phyloP scores from a whole-genome alignment of 2,888 invertebrate species.

The Parapristionchus giblindavisi region DNA sequence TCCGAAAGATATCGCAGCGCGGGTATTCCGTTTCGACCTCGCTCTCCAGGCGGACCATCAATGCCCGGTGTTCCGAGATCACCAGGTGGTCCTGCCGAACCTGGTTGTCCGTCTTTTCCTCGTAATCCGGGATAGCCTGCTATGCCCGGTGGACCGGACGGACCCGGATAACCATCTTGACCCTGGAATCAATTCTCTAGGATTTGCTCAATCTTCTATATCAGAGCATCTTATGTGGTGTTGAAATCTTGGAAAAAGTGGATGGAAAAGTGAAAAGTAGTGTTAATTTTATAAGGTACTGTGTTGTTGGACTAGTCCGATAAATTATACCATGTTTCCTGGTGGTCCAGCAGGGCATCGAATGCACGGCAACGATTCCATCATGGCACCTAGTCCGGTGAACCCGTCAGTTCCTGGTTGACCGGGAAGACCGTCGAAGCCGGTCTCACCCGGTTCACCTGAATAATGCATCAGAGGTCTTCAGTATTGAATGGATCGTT shows the following conservation, averaged over 20 bases:
- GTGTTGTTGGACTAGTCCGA: neutral
- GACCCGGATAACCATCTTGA: constrained; percentile 2
- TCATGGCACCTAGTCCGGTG: neutral
- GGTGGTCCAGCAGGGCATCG: constrained; percentile 29
- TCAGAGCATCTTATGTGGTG: neutral
- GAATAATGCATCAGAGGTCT: too few species aligned
- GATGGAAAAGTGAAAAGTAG: too few species aligned
- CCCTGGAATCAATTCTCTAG: constrained; percentile 24
- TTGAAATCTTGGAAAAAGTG: too few species aligned
- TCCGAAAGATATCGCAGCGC: constrained; percentile 24
- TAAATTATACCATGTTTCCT: constrained; percentile 5
- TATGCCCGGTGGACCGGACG: constrained; percentile 9
- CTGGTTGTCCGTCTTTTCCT: constrained; percentile 19
- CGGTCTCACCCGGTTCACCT: constrained; percentile 27
- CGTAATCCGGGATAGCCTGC: constrained; percentile 15
- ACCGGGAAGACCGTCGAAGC: constrained; percentile 31
- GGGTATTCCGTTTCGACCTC: constrained; percentile 25
- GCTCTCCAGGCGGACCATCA: constrained; percentile 19
- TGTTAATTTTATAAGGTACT: too few species aligned
- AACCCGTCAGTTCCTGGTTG: neutral
- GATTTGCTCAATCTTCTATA: too few species aligned
- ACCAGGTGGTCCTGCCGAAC: constrained; percentile 22
- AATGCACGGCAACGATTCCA: neutral
- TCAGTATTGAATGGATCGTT: too few species aligned
- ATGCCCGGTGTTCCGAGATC: neutral